phyloP scores from a whole-genome alignment of 2,113 vertebrate genomes.

The Scomber japonicus region DNA sequence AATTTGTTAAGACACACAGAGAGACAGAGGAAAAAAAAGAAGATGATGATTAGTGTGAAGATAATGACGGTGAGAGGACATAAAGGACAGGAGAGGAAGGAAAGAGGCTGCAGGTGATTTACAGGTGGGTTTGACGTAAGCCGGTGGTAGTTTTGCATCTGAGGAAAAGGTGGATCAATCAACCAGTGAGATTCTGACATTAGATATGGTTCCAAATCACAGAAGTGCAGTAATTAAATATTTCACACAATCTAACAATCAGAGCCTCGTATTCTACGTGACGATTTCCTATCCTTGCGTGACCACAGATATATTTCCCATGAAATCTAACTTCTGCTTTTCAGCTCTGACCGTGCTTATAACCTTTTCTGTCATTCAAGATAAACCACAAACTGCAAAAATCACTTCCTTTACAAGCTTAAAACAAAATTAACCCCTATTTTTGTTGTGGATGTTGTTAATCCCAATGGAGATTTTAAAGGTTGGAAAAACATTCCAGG shows the following conservation, averaged over 20 bases:
- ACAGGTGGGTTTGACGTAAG: conserved; percentile 14
- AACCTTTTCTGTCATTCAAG: not conserved
- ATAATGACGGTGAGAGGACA: not conserved
- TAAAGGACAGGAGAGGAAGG: not conserved
- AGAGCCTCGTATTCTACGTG: not conserved
- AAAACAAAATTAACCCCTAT: not conserved
- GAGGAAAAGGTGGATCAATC: conserved; percentile 17
- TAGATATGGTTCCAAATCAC: conserved; percentile 43
- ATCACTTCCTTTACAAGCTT: not conserved
- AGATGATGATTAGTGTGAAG: not conserved
- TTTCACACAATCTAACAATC: conserved; percentile 21
- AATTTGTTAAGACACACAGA: not conserved
- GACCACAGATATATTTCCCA: not conserved
- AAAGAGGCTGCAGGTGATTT: conserved; percentile 21
- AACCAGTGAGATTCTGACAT: conserved; percentile 5
- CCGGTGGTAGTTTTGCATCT: conserved; percentile 15
- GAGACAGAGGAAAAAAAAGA: not conserved
- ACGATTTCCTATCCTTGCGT: not conserved
- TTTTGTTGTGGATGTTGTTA: not conserved
- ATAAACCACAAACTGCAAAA: not conserved
- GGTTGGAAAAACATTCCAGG: conserved; percentile 58
- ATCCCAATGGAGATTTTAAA: not conserved
- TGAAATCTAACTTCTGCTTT: conserved; percentile 25
- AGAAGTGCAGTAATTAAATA: conserved; percentile 37
- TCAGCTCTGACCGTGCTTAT: not conserved